phyloP scores from a whole-genome alignment of 2,888 invertebrate species.

The Pollenia labialis region DNA sequence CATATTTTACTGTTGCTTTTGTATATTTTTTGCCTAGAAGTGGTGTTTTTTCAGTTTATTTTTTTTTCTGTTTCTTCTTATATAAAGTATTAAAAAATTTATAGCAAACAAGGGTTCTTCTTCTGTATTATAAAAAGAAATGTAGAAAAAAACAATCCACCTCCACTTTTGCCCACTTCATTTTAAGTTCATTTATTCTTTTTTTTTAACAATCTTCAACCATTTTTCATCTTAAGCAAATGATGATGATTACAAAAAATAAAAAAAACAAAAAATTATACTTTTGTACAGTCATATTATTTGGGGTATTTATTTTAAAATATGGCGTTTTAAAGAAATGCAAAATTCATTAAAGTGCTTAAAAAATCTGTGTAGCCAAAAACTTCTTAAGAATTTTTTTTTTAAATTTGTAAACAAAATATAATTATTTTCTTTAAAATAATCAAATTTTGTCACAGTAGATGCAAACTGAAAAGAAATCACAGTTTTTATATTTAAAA shows the following conservation, averaged over 20 bases:
- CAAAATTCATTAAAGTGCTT: background rate
- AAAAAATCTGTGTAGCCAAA: too few relatives aligned
- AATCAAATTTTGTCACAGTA: too few relatives aligned
- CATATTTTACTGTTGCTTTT: constrained; percentile 51
- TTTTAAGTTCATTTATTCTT: constrained; percentile 19
- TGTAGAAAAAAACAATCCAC: background rate
- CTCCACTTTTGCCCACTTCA: constrained; percentile 26
- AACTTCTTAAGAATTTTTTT: too few relatives aligned
- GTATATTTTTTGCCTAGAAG: constrained; percentile 36
- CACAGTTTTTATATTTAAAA: too few relatives aligned
- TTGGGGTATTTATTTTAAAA: background rate
- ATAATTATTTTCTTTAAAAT: too few relatives aligned
- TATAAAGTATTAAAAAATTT: constrained; percentile 58
- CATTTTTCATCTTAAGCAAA: constrained; percentile 53
- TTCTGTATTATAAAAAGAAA: constrained; percentile 1
- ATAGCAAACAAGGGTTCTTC: constrained; percentile 27
- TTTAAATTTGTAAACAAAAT: too few relatives aligned
- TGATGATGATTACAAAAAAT: constrained; percentile 50
- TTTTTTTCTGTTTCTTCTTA: constrained; percentile 46
- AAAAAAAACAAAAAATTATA: constrained; percentile 2
- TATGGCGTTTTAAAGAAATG: constrained; percentile 10
- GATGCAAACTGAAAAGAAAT: too few relatives aligned
- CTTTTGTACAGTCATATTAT: constrained; percentile 42
- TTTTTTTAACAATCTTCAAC: constrained; percentile 48
- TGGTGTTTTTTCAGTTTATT: constrained; percentile 46